Evolutionary conservation across 2,113 vertebrate species (phyloP).

Genomic region (Hippopotamus amphibius): DNA sequence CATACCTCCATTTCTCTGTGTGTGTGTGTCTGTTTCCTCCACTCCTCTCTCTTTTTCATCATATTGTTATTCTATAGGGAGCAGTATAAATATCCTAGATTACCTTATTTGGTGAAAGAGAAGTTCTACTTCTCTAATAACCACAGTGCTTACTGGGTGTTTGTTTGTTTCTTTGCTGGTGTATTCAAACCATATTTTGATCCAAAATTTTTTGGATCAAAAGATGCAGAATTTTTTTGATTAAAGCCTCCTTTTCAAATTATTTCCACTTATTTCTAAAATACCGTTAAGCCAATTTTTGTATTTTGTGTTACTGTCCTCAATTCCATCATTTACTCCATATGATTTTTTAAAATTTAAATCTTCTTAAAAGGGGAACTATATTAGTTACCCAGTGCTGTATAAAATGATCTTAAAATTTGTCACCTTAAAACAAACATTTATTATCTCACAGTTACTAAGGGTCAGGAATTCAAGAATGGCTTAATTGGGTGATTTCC

Average conservation of each 20-base stretch:
- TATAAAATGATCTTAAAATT: not conserved
- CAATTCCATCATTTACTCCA: not conserved
- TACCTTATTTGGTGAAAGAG: not conserved
- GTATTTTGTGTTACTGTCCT: not conserved
- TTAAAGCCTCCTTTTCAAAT: not conserved
- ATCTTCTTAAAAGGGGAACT: not conserved
- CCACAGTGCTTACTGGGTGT: not conserved
- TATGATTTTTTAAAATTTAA: not conserved
- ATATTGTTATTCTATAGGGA: not conserved
- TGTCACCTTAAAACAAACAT: not conserved
- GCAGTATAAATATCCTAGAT: not conserved
- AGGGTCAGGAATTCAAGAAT: not conserved
- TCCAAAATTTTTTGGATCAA: no score
- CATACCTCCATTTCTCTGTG: not conserved
- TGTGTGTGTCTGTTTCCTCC: not conserved
- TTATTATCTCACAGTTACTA: not conserved
- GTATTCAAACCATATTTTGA: not conserved
- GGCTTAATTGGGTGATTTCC: not conserved
- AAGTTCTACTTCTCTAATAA: conserved; percentile 12
- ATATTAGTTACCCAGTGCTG: not conserved
- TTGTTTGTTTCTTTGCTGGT: not conserved
- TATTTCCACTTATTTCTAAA: not conserved
- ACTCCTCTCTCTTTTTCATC: not conserved
- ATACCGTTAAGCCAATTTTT: not conserved
- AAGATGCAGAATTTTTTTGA: not conserved